Evolutionary conservation across 1,140 invertebrate species (phyloP), one percentile per base, ranked within the genome.

Genomic region (Patella vulgata): DNA sequence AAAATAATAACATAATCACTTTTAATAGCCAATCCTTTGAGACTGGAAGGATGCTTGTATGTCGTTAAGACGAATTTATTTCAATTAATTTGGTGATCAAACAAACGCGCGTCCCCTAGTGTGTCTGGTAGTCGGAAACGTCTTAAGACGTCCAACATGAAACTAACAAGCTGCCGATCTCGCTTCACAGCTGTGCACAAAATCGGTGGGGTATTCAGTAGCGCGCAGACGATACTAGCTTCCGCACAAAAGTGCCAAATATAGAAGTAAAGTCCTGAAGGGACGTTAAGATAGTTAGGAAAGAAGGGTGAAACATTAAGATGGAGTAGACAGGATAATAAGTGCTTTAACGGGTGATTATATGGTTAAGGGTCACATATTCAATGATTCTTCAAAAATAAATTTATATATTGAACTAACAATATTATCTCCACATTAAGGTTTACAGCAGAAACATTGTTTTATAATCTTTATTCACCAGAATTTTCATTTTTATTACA

Each of bases 11-110:
- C 52, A 54, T 54, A 54, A 54, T 54, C 31, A 33, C 52, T 54
- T 54, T 54, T 54, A 54, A 54, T 54, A 54, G 52, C 31, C 31
- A 54, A 36, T 36, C 52, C 52, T 33, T 54, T 36, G 52, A 54
- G 52, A 40, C 25, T 54, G 12, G 27, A 54, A 36, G 36, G 17
- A 36, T 54, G 52, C 52, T 54, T 33, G 21, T 12, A 17, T 54
- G 33, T 54, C 52, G 36, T 54, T 40, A 40, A 27, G 52, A 36
- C 52, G 39, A 54, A 54, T 54, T 54, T 54, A 40, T 54, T 54
- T 54, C 52, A 54, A 54, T 54, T 54, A 54, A 54, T 54, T 54
- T 54, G 52, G 30, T 40, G 52, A 54, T 54, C 52, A 54, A 54
- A 54, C 52, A 54, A 40, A 36, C 36, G 30, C 19, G 21, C 19